Evolutionary conservation across 2,888 invertebrate genomes (phyloP), one percentile per base, ranked within the genome.

Genomic region (Gymnosoma rotundatum): DNA sequence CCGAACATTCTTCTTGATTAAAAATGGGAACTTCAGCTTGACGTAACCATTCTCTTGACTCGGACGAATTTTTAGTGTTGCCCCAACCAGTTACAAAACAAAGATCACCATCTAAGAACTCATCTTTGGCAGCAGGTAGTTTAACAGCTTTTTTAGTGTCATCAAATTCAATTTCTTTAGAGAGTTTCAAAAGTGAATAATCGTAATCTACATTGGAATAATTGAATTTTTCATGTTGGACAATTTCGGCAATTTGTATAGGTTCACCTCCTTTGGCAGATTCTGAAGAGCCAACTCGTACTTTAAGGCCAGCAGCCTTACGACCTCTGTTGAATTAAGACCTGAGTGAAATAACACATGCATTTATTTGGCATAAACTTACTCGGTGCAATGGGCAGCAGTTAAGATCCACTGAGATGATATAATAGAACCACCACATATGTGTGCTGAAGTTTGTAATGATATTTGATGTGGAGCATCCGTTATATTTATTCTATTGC

Each of bases 121-220:
- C 74, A 52, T 91, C 88, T 18, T 90, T 91, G 0, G 86, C 56
- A 0, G 90, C 89, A 6, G 93, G 92, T 87, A 95, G 88, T 8
- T 90, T 87, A 0, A 94, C 92, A 0, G 93, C 89, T 54, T 92
- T 90, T 0, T 94, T 93, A 0, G 89, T 91, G 0, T 92, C 91
- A 82, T 89, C 92, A 78, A 93, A 94, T n/a, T 88, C 86, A 52
- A 95, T 90, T 2, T 93, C 92, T 10, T 91, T 91, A 0, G 92
- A 86, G 0, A 95, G 90, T 91, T 93, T 93, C 9, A 95, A 87
- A 0, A 95, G 87, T 0, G 94, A 94, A 45, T 94, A 93, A 72
- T 95, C 95, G 76, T 92, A 93, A 80, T 95, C 94, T 89, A 94
- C 93, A 70, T 91, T 93, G 16, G 92, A 91, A 85, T 93, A 95